Base-by-base conservation (phyloP, 2,113 vertebrate species). In the Rhea americana region DNA sequence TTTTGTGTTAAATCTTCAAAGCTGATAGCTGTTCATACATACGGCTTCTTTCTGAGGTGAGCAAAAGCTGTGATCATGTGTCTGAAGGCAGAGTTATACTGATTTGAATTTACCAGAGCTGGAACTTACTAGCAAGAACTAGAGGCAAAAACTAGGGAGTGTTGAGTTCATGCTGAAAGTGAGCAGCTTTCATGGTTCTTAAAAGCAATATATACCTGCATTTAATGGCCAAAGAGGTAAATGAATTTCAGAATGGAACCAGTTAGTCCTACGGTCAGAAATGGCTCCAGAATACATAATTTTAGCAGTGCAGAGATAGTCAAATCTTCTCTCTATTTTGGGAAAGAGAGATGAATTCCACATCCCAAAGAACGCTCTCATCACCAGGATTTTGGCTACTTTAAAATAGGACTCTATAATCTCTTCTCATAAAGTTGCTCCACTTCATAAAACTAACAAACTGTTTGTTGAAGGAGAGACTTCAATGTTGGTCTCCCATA, bases 361-460 rank as follows among this genome's bases (percentile, higher is more conserved):
- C 2, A 39, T 51, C 8, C 4, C 26, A 82, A 28, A 35, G 13
- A 72, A 58, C 77, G 55, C 55, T 32, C 6, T 72, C 13, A 72
- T 50, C 7, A 48, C 7, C n/a, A 65, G 32, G 13, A 78, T 63
- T 86, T 74, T 78, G 35, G 7, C 12, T 24, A 5, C 43, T 67
- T 11, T 65, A 11, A 84, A 78, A 25, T 2, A 75, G 13, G 28
- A 45, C 13, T 84, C 0, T 1, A 13, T 79, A 41, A 56, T 86
- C 39, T 93, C 25, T 43, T 73, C 63, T 72, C 30, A 72, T 53
- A 43, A 94, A 95, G 66, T 70, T 89, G 19, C 76, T 89, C 58
- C 86, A 26, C 58, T 93, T 85, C 70, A 76, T 90, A 86, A 92
- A 96, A 85, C n/a, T 48, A 80, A 90, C 78, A 16, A 88, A 87